Base-by-base conservation (phyloP, 2,797 vertebrate species). In the Holocentrus rufus region DNA sequence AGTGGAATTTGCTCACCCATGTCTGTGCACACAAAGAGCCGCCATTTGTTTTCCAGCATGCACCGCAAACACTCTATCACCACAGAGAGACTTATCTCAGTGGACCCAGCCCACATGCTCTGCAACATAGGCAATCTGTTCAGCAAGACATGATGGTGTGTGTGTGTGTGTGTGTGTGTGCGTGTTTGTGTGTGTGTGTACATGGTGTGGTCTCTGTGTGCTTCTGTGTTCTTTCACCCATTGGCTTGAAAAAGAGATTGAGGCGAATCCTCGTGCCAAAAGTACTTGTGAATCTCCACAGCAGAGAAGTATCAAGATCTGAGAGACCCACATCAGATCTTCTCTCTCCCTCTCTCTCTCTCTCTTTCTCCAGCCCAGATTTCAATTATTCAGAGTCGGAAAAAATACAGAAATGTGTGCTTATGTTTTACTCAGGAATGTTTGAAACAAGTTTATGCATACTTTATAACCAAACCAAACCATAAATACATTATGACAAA, bases 41-140 rank as follows among this genome's bases (percentile, higher is more conserved):
- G 57, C 50, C 74, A 85, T 81, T 86, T 76, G 62, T 82, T 81
- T 80, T 81, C 69, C 78, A 76, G 36, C 58, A 81, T 76, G 72
- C 72, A 71, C 85, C 75, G 89, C 85, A 79, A 89, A 90, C 74
- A 76, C 92, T 95, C 92, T 92, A 90, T 94, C 92, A 94, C 78
- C 85, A 92, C 90, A 91, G 84, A 92, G 90, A 92, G 87, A 83
- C 83, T 80, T 92, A 86, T 93, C 92, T 94, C 93, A 73, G 77
- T 34, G 87, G 90, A 89, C 85, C 90, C 88, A 90, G 87, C 69
- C 93, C 92, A 93, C 93, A 93, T 93, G 93, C 86, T 91, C 90
- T 81, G 89, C 91, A 93, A 89, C 81, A 85, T 90, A 79, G 84
- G 83, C 92, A 96, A 94, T 93, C 92, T 94, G 93, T 90, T 91